Evolutionary conservation across 2,113 vertebrate species (phyloP).

Genomic region (Entelurus aequoreus): DNA sequence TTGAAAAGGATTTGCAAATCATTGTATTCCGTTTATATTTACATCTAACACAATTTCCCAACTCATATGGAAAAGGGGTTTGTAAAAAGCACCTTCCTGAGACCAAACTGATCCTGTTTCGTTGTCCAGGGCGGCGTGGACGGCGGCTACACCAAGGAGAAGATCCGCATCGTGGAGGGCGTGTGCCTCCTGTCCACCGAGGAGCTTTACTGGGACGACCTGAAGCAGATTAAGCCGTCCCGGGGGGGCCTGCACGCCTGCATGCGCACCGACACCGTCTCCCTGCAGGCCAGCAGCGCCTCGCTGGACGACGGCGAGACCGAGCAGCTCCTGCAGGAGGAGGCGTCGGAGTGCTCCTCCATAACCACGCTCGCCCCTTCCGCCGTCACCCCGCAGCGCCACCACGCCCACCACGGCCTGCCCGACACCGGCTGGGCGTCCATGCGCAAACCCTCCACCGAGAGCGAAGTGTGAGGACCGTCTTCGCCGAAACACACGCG

Average conservation of each 20-base stretch:
- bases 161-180: conserved; percentile 95
- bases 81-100: not conserved
- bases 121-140: conserved; percentile 80
- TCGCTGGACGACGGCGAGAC: conserved; percentile 94
- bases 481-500: conserved; percentile 32
- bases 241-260: conserved; percentile 92
- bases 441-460: conserved; percentile 85
- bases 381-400: conserved; percentile 80
- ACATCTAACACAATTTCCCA: too few species aligned
- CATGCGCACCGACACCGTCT: conserved; percentile 95
- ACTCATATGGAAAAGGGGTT: too few species aligned
- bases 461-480: conserved; percentile 86
- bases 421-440: conserved; percentile 93
- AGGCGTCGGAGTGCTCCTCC: conserved; percentile 93
- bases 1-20: too few species aligned
- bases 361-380: conserved; percentile 77
- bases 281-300: conserved; percentile 91
- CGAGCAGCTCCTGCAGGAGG: conserved; percentile 94
- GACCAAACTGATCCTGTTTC: not conserved
- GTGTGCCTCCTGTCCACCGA: conserved; percentile 91
- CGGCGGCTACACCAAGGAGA: conserved; percentile 90
- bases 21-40: too few species aligned
- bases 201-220: conserved; percentile 93
- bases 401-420: conserved; percentile 79
- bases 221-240: conserved; percentile 90